Conservation (phyloP, 2,888 invertebrate genomes). For the Troides oblongomaculatus region DNA sequence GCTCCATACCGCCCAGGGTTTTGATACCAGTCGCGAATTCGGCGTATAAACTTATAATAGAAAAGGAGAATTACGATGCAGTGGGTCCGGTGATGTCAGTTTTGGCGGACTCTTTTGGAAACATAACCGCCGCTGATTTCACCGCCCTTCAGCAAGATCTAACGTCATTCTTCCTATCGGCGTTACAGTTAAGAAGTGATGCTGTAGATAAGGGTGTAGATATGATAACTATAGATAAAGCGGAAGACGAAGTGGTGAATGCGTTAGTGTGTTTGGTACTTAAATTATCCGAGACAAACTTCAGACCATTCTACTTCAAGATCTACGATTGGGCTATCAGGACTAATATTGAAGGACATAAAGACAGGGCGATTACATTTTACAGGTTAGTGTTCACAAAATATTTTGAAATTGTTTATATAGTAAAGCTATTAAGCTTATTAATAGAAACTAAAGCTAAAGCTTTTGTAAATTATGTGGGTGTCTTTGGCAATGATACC, state of each 20-base stretch:
- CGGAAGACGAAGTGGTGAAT: conserved; percentile 88
- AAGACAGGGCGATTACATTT: conserved; percentile 88
- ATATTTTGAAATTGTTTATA: not conserved
- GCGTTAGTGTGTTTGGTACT: conserved; percentile 89
- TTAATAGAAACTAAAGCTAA: too few relatives aligned
- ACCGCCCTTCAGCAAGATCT: conserved; percentile 83
- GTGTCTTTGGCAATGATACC: too few relatives aligned
- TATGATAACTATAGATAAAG: conserved; percentile 67
- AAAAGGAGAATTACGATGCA: conserved; percentile 80
- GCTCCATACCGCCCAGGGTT: conserved; percentile 85
- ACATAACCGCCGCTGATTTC: conserved; percentile 83
- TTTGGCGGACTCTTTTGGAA: conserved; percentile 85
- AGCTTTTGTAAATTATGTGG: too few relatives aligned
- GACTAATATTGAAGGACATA: conserved; percentile 77
- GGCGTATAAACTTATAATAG: conserved; percentile 81
- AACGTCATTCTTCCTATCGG: conserved; percentile 86
- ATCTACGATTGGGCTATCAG: conserved; percentile 93
- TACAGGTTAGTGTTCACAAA: conserved; percentile 79
- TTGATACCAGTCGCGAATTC: conserved; percentile 86
- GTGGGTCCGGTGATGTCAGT: conserved; percentile 87
- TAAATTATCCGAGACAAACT: conserved; percentile 93
- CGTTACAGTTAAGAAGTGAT: conserved; percentile 84
- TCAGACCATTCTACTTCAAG: conserved; percentile 92
- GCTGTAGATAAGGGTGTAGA: conserved; percentile 58
- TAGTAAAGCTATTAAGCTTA: too few relatives aligned